phyloP scores from a whole-genome alignment of 2,888 invertebrate genomes.

The Drosophila monieri region DNA sequence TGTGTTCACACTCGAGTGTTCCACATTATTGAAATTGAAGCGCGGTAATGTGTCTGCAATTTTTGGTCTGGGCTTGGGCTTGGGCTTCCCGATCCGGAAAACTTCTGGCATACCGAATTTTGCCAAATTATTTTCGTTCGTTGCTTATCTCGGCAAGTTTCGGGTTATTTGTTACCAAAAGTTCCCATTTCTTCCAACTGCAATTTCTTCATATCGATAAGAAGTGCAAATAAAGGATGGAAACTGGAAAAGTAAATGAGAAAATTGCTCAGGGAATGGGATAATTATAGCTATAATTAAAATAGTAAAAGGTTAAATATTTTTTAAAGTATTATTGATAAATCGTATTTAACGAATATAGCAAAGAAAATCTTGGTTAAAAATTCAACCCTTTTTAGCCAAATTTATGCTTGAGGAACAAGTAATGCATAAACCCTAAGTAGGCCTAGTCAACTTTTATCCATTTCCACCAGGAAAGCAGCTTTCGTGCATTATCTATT shows the following conservation, averaged over 20 bases:
- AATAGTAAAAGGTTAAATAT: not conserved
- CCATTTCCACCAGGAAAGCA: slow-evolving; percentile 47
- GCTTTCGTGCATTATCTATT: slow-evolving; percentile 63
- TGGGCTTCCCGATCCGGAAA: slow-evolving; percentile 27
- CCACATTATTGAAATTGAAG: slow-evolving; percentile 72
- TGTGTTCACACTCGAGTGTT: slow-evolving; percentile 54
- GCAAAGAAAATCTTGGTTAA: not conserved
- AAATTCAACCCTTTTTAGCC: slow-evolving; percentile 7
- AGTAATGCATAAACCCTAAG: not conserved
- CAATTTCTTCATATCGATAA: slow-evolving; percentile 34
- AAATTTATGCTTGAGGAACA: not conserved
- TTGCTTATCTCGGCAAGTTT: slow-evolving; percentile 33
- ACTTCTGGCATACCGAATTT: slow-evolving; percentile 29
- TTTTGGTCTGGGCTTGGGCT: slow-evolving; percentile 27
- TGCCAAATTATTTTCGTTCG: slow-evolving; percentile 46
- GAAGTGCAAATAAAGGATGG: slow-evolving; percentile 26
- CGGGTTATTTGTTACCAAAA: slow-evolving; percentile 37
- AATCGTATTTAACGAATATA: not conserved
- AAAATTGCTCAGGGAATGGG: not conserved
- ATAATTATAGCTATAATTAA: not conserved
- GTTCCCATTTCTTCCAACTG: slow-evolving; percentile 24
- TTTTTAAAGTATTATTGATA: not conserved
- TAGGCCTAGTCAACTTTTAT: slow-evolving; percentile 6
- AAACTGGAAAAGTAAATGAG: not conserved
- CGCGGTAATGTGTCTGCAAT: slow-evolving; percentile 36